These are phyloP conservation scores for Andricus grossulariae DNA, from an alignment of 1,140 invertebrate genomes.

Conservation along the genomic window DNA sequence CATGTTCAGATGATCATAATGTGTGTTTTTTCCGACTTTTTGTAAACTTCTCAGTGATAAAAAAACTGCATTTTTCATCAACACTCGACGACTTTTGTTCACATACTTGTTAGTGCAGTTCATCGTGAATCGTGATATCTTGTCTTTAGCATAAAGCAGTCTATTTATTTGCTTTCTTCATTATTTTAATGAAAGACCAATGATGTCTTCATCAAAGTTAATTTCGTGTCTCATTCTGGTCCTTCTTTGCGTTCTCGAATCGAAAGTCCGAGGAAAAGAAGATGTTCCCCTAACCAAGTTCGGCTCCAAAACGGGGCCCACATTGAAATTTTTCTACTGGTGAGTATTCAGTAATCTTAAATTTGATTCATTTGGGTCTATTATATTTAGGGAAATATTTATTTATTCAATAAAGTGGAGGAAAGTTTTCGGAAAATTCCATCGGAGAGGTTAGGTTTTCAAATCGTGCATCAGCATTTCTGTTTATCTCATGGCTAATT, in stretches of 20 bases:
- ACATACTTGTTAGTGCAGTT: too few species aligned
- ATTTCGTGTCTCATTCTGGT: conserved; percentile 57
- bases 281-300: conserved; percentile 78
- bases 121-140: background rate
- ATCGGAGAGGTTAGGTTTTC: conserved; percentile 24
- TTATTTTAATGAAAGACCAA: conserved; percentile 20
- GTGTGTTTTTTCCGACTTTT: background rate
- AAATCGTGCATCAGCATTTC: conserved; percentile 28
- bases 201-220: conserved; percentile 56
- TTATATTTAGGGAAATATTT: background rate
- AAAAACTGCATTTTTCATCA: too few species aligned
- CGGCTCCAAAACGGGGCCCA: conserved; percentile 80
- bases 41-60: too few species aligned
- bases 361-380: background rate
- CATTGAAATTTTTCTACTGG: conserved; percentile 89
- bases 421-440: background rate
- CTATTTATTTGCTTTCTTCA: background rate
- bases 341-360: conserved; percentile 66
- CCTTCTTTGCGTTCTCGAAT: conserved; percentile 57
- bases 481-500: conserved; percentile 31
- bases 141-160: background rate
- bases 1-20: conserved; percentile 15
- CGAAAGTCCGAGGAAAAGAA: conserved; percentile 53
- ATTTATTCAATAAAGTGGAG: too few species aligned
- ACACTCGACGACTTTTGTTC: too few species aligned